phyloP scores from a whole-genome alignment of 2,888 invertebrate species.

The Mechanitis mazaeus region DNA sequence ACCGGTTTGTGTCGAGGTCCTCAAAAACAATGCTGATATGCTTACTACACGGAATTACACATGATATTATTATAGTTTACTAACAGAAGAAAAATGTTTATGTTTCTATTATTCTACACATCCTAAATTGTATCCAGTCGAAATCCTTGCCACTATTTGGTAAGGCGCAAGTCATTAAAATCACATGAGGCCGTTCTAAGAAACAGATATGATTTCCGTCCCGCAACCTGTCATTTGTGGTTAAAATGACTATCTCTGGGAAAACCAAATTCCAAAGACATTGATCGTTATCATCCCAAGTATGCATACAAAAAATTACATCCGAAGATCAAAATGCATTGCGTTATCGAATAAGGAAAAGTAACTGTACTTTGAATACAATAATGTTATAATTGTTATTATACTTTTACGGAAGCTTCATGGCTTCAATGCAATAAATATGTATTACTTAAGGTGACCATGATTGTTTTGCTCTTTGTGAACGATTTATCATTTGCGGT shows the following conservation, averaged over 20 bases:
- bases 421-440: neutral
- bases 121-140: neutral
- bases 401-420: constrained; percentile 6
- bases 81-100: no score
- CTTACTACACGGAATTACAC: no score
- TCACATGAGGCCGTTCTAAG: constrained; percentile 2
- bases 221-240: constrained; percentile 2
- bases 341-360: constrained; percentile 8
- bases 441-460: neutral
- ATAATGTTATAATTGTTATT: constrained; percentile 7
- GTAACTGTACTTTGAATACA: constrained; percentile 3
- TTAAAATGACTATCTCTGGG: constrained; percentile 6
- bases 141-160: neutral
- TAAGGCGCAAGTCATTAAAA: constrained; percentile 2
- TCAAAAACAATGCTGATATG: neutral
- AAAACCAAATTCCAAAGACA: constrained; percentile 1
- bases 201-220: constrained; percentile 1
- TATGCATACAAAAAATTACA: neutral
- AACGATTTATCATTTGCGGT: no score
- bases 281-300: neutral
- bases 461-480: no score
- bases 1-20: constrained; percentile 1
- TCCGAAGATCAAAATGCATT: neutral
- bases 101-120: no score
- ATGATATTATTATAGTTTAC: no score